Conservation (phyloP, 2,797 vertebrate genomes). For the Pseudomugil tenellus region DNA sequence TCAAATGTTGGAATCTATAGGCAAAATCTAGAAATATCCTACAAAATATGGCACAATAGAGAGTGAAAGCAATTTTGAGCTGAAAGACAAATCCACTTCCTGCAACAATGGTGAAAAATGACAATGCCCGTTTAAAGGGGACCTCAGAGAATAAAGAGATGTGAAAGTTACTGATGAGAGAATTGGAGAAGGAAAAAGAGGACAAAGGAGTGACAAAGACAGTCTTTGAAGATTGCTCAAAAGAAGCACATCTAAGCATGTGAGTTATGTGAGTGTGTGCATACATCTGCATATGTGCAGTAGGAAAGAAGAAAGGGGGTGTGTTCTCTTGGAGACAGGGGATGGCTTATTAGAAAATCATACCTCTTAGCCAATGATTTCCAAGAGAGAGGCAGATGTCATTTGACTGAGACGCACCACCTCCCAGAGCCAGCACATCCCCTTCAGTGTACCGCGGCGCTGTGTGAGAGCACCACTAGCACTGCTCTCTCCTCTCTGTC, state of each 20-base stretch:
- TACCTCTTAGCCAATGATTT: conserved; percentile 85
- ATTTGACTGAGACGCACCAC: conserved; percentile 83
- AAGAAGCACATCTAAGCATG: conserved; percentile 7
- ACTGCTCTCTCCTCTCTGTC: conserved; percentile 55
- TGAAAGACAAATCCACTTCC: conserved; percentile 39
- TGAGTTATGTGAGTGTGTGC: conserved; percentile 12
- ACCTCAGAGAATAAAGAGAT: conserved; percentile 45
- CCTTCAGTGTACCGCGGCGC: conserved; percentile 74
- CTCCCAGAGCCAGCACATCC: conserved; percentile 77
- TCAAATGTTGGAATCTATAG: conserved; percentile 22
- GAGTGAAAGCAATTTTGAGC: conserved; percentile 48
- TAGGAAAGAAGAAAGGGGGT: conserved; percentile 55
- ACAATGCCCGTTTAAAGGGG: conserved; percentile 31
- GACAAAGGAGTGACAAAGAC: conserved; percentile 42
- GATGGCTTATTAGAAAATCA: conserved; percentile 82
- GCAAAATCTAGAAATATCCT: conserved; percentile 25
- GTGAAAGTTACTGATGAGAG: conserved; percentile 29
- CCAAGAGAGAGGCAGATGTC: conserved; percentile 83
- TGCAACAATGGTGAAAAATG: conserved; percentile 46
- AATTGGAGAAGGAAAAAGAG: conserved; percentile 38
- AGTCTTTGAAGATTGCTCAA: conserved; percentile 39
- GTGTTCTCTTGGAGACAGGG: conserved; percentile 79
- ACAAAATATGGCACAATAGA: conserved; percentile 25
- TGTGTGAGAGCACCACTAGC: conserved; percentile 71
- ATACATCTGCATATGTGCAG: conserved; percentile 36